Conservation (phyloP, 2,113 vertebrate species). For the Oreocharis arfaki region DNA sequence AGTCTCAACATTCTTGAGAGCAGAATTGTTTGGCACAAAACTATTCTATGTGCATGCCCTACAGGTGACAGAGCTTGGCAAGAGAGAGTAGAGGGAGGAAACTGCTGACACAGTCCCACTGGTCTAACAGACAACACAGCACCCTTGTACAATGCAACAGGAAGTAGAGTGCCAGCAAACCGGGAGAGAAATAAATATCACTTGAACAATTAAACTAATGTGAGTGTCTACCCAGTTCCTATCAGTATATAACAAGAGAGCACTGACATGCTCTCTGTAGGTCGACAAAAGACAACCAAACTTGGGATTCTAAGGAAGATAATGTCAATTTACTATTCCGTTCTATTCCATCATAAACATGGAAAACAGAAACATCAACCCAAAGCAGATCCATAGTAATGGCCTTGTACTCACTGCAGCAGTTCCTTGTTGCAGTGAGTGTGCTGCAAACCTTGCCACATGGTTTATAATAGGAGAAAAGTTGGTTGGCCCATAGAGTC, state of each 20-base stretch:
- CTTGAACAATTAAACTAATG: background rate
- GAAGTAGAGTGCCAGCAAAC: background rate
- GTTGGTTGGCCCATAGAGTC: constrained; percentile 89
- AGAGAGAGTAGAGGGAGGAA: background rate
- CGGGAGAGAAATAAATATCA: background rate
- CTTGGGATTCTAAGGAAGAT: background rate
- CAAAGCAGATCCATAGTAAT: background rate
- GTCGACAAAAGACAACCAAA: background rate
- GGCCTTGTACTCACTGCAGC: constrained; percentile 75
- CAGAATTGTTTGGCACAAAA: background rate
- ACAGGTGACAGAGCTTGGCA: background rate
- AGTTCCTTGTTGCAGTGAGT: constrained; percentile 66
- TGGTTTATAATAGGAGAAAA: constrained; percentile 93
- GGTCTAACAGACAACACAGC: background rate
- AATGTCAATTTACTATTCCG: background rate
- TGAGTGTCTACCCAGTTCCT: background rate
- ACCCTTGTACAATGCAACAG: background rate
- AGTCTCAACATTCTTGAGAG: background rate
- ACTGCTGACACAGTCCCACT: background rate
- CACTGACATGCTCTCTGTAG: background rate
- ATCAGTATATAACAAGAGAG: background rate
- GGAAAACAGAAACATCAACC: background rate
- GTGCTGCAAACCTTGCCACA: constrained; percentile 79
- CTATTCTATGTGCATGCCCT: background rate
- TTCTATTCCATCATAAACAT: background rate